A percentile compares a stretch with the other conserved stretches of the same genome.
phyloP scores from a whole-genome alignment of 1,140 invertebrate genomes.

The Polypedilum pembai region DNA sequence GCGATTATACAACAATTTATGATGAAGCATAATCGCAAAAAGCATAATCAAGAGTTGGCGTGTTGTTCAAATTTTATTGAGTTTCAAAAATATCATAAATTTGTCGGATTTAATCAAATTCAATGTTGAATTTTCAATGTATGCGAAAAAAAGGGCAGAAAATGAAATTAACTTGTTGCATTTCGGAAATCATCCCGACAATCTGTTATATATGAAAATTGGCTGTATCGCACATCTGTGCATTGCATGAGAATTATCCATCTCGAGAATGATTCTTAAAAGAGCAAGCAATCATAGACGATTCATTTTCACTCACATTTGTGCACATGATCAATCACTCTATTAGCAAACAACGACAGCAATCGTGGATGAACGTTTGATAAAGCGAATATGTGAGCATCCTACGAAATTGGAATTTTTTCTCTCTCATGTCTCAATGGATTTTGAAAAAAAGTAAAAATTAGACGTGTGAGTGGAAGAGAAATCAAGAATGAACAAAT shows the following conservation, averaged over 20 bases:
- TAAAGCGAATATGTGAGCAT: background rate
- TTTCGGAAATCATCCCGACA: background rate
- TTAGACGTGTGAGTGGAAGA: too few relatives aligned
- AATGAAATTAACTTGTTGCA: slow-evolving; percentile 23
- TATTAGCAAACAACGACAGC: background rate
- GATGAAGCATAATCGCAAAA: too few relatives aligned
- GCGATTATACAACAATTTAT: background rate
- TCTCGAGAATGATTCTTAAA: background rate
- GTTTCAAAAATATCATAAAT: background rate
- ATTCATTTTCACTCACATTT: background rate
- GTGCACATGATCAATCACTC: background rate
- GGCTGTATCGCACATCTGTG: background rate
- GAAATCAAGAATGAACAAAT: too few relatives aligned
- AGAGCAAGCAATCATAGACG: background rate
- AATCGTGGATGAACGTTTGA: background rate
- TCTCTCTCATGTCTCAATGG: background rate
- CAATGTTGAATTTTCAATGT: background rate
- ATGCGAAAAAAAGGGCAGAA: background rate
- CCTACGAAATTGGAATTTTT: background rate
- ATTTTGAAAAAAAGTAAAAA: too few relatives aligned
- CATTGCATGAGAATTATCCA: background rate
- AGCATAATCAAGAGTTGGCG: too few relatives aligned
- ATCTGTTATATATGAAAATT: background rate
- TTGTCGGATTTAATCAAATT: background rate
- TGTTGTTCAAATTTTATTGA: too few relatives aligned